These are phyloP conservation scores for Sterna hirundo DNA, from an alignment of 2,113 vertebrate genomes.

Conservation along the genomic window DNA sequence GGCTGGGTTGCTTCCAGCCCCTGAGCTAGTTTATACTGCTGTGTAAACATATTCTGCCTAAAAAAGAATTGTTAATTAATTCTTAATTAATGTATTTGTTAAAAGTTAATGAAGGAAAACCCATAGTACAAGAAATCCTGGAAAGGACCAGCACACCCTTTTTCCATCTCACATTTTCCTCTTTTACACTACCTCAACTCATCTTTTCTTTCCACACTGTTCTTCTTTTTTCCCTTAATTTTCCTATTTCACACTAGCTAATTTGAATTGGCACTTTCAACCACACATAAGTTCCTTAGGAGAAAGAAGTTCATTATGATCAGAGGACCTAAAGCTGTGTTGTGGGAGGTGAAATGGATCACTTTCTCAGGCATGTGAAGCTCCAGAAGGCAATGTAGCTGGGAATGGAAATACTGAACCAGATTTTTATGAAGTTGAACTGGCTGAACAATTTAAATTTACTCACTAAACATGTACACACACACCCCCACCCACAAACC, in stretches of 20 bases:
- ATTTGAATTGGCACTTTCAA: not conserved
- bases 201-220: not conserved
- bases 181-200: not conserved
- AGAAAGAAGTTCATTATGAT: not conserved
- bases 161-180: not conserved
- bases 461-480: not conserved
- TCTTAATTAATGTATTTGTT: not conserved
- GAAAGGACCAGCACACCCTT: not conserved
- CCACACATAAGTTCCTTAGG: not conserved
- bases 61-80: not conserved
- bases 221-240: not conserved
- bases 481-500: not conserved
- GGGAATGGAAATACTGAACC: not conserved
- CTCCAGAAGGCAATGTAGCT: not conserved
- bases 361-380: not conserved
- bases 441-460: not conserved
- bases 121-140: not conserved
- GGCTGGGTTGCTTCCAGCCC: not conserved
- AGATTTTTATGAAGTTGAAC: not conserved
- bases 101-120: not conserved
- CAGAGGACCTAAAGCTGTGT: not conserved
- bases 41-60: not conserved
- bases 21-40: not conserved
- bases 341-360: not conserved
- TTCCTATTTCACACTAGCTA: not conserved